These are phyloP conservation scores for Xenopus petersii DNA, from an alignment of 2,797 vertebrate species.

Conservation along the genomic window DNA sequence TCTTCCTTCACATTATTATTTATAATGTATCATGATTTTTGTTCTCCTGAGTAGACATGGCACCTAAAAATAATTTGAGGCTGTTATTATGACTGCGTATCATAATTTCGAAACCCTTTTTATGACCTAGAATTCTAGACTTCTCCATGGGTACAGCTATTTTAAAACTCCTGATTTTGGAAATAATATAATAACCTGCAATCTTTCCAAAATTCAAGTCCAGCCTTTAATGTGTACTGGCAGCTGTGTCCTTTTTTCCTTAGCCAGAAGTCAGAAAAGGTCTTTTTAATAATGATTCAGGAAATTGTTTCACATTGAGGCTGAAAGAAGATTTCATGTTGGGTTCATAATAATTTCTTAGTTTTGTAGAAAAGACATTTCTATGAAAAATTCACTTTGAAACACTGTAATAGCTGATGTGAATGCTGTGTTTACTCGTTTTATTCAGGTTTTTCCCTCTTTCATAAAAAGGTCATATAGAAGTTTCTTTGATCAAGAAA, in stretches of 20 bases:
- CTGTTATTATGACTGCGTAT: constrained; percentile 16
- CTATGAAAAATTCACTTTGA: no score
- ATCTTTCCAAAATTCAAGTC: constrained; percentile 21
- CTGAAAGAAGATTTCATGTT: constrained; percentile 38
- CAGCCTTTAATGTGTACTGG: constrained; percentile 27
- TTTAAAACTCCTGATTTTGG: constrained; percentile 20
- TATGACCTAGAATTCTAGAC: constrained; percentile 9
- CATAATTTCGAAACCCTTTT: constrained; percentile 1
- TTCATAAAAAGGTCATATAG: no score
- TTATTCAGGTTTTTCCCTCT: neutral
- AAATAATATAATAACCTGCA: constrained; percentile 34
- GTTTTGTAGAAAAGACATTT: neutral
- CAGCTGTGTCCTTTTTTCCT: constrained; percentile 29
- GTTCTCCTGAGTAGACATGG: no score
- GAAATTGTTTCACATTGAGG: constrained; percentile 23
- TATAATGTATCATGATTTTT: neutral
- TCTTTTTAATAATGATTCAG: constrained; percentile 44
- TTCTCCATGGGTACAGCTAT: constrained; percentile 9
- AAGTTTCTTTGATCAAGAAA: no score
- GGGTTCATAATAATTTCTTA: constrained; percentile 22
- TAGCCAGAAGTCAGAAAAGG: constrained; percentile 42
- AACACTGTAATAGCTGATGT: neutral
- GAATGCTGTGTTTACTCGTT: neutral
- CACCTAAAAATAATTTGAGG: constrained; percentile 12
- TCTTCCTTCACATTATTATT: neutral